Evolutionary conservation across 1,140 invertebrate species (phyloP), one percentile per base, ranked within the genome.

Genomic region (Agrypnia vestita): DNA sequence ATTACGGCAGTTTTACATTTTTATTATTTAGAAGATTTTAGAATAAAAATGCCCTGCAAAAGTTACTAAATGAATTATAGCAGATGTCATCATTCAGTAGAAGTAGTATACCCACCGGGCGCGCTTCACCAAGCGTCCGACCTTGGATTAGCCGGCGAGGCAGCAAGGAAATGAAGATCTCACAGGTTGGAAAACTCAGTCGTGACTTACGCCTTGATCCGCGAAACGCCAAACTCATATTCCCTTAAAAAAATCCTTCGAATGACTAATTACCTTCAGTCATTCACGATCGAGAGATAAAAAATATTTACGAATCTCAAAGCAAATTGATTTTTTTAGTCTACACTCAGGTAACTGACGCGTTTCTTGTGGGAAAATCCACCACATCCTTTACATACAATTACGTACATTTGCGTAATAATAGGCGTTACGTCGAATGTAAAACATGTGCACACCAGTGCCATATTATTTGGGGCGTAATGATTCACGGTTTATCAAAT

Each of bases 251-350:
- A 56, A 56, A 67, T 9, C 62, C 62, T 67, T 67, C 62, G 43
- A 47, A 67, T 67, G 62, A 67, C 13, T 67, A 67, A 67, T 67
- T 67, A 67, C 62, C 12, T 59, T 21, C 0, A 43, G 35, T 47
- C 15, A 67, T 67, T 67, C 62, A 67, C 62, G 62, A 67, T 67
- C 62, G 43, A 46, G 35, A 67, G 21, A 59, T 59, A 21, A 59
- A 44, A 47, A 67, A 67, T 43, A 44, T 15, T 56, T 15, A 15
- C 43, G 43, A 43, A n/a, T 43, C 17, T 56, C 53, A 11, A 15
- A 43, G 13, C 17, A 44, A 67, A 35, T 62, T 35, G 13, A 17
- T 64, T 64, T 64, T n/a, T 64, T 64, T 46, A 64, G n/a, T 64
- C 62, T 15, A 59, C 21, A 17, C 8, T 10, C 8, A n/a, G n/a